Evolutionary conservation across 2,113 vertebrate species (phyloP), one percentile per base, ranked within the genome.

Genomic region (Sigmodon hispidus): DNA sequence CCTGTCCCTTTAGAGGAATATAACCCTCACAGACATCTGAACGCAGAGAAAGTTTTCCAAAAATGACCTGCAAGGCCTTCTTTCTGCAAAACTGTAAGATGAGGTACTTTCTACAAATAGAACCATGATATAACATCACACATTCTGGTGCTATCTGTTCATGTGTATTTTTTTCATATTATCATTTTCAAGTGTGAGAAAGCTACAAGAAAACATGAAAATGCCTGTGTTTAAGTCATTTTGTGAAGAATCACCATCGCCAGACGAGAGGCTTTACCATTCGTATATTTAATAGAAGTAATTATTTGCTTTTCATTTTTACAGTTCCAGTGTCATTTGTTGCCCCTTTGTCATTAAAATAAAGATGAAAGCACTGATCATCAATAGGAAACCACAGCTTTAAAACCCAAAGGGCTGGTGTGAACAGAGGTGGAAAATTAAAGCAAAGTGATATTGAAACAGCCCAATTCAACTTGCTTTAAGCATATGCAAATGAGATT

Each of bases 401-500:
- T 99, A 99, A 99, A 99, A 99, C 98, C 99, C 99, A 99, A 98
- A 99, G 99, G 99, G 99, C 99, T 99, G 98, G 98, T 99, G 99
- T 99, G 99, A 99, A 99, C 99, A 99, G 99, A 99, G 99, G 99
- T 99, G 99, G 99, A 99, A 99, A 99, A 99, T 99, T 99, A 99
- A 99, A 99, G 99, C 99, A 98, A 99, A 99, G 99, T 99, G 99
- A 99, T 99, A 99, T 99, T 99, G 99, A 99, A 99, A 99, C 98
- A 98, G 99, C 98, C 99, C 98, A 99, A 99, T 99, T 99, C 99
- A 99, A 99, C 99, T 99, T 99, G 99, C 99, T 99, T 99, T 99
- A 99, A 99, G 99, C 99, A 99, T 99, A 99, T 99, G 99, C 99
- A 99, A 99, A 99, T 99, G 99, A 99, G 99, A 98, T 99, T 98